Percentiles rank a stretch among this genome's conserved stretches.
Evolutionary conservation across 2,113 vertebrate genomes (phyloP).

Genomic region (Pseudopodoces humilis): DNA sequence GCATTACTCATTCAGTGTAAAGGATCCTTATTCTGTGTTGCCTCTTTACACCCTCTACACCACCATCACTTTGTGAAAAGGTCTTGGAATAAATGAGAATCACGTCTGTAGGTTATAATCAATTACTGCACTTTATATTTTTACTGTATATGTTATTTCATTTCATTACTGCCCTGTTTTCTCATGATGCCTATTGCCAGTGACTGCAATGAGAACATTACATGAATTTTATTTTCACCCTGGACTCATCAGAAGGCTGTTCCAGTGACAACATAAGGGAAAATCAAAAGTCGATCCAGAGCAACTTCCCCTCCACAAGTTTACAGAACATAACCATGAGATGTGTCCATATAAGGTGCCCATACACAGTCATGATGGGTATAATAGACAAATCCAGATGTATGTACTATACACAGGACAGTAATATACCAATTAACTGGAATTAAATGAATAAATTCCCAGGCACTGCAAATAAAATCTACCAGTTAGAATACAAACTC

Average conservation of each 20-base stretch:
- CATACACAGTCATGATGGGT: not conserved
- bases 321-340: not conserved
- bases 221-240: not conserved
- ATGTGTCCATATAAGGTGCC: not conserved
- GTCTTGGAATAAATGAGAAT: not conserved
- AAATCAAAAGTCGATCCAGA: not conserved
- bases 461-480: not conserved
- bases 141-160: not conserved
- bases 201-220: not conserved
- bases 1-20: not conserved
- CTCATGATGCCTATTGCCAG: not conserved
- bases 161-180: not conserved
- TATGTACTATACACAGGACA: not conserved
- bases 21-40: not conserved
- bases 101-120: not conserved
- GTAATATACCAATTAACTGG: slow-evolving; percentile 5
- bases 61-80: not conserved
- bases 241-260: not conserved
- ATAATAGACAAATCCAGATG: not conserved
- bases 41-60: not conserved
- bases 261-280: not conserved
- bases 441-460: slow-evolving; percentile 16
- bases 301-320: not conserved
- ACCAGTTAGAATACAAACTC: not conserved
- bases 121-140: not conserved